Conservation (phyloP, 2,113 vertebrate species). For the Cyprinus carpio region DNA sequence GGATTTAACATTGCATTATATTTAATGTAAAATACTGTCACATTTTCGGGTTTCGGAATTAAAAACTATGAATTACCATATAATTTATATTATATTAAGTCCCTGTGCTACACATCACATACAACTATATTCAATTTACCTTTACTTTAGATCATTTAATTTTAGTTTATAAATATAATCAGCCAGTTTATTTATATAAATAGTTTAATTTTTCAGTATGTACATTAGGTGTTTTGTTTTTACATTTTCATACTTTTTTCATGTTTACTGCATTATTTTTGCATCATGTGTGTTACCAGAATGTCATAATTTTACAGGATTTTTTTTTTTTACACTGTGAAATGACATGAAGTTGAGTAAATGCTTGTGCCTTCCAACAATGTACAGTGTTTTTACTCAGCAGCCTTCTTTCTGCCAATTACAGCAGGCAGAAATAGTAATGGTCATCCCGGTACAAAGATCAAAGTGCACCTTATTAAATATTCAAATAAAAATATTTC, state of each 20-base stretch:
- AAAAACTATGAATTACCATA: too few relatives aligned
- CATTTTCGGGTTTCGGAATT: too few relatives aligned
- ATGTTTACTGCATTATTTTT: background rate
- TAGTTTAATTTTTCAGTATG: background rate
- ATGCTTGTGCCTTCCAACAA: background rate
- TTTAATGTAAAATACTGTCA: too few relatives aligned
- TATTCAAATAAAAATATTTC: constrained; percentile 9
- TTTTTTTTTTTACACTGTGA: background rate
- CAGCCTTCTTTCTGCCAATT: background rate
- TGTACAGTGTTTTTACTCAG: background rate
- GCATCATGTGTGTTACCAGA: background rate
- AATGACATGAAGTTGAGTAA: background rate
- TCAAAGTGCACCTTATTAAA: background rate
- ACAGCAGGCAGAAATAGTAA: background rate
- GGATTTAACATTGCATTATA: too few relatives aligned
- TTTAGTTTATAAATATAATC: background rate
- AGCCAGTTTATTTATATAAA: background rate
- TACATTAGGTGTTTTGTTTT: background rate
- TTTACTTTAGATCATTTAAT: background rate
- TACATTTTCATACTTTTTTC: background rate
- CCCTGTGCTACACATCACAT: background rate
- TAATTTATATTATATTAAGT: too few relatives aligned
- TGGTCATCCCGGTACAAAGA: background rate
- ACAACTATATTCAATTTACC: background rate
- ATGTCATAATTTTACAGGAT: background rate